Conservation (phyloP, 2,888 invertebrate species). For the Eupithecia tripunctaria region DNA sequence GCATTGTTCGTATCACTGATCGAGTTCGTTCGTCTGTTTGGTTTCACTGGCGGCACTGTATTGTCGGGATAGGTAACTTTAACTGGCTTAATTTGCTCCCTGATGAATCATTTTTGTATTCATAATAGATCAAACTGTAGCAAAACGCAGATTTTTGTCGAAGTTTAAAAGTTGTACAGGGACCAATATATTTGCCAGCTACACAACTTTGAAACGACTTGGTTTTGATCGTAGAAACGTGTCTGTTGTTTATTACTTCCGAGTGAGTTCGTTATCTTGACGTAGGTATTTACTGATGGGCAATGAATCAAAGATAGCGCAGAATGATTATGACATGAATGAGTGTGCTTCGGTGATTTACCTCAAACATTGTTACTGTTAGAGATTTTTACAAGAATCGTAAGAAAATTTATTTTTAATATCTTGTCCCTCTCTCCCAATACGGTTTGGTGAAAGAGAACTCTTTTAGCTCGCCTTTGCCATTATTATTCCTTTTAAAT, state of each 20-base stretch:
- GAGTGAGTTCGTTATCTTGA: constrained; percentile 27
- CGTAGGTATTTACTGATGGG: constrained; percentile 36
- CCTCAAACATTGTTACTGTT: constrained; percentile 1
- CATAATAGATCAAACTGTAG: neutral
- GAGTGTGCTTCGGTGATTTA: constrained; percentile 16
- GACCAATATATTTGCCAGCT: constrained; percentile 1
- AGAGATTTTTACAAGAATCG: neutral
- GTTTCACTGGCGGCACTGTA: constrained; percentile 43
- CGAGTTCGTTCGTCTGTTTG: constrained; percentile 59
- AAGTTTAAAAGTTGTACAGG: neutral
- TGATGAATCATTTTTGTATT: neutral
- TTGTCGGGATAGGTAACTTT: constrained; percentile 54
- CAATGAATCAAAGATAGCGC: constrained; percentile 45
- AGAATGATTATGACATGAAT: constrained; percentile 26
- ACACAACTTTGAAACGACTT: constrained; percentile 1
- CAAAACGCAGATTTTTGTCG: neutral
- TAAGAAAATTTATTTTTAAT: neutral
- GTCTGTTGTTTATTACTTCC: constrained; percentile 41
- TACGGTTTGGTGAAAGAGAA: no score
- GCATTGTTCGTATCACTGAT: constrained; percentile 76
- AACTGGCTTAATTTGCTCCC: neutral
- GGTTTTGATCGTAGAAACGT: constrained; percentile 31
- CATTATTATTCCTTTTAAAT: no score
- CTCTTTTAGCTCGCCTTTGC: no score
- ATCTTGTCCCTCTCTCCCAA: no score